These are phyloP conservation scores for Scalopus aquaticus DNA, from an alignment of 2,113 vertebrate genomes.

Conservation along the genomic window DNA sequence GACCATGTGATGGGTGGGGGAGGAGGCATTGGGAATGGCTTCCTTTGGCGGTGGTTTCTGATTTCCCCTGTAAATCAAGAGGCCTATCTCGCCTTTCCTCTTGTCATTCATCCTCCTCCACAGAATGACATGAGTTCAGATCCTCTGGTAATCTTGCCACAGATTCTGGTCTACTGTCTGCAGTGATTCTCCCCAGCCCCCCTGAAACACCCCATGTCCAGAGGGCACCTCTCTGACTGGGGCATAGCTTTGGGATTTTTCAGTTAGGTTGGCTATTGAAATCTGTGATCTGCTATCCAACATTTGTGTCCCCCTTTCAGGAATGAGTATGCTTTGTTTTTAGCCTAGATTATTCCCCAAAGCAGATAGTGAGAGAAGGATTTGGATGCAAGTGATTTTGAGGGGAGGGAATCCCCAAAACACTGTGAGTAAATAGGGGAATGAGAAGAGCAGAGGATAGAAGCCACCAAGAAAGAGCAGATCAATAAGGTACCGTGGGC, in stretches of 20 bases:
- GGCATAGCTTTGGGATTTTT: not conserved
- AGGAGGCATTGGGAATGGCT: not conserved
- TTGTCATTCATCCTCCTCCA: not conserved
- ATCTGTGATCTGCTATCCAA: not conserved
- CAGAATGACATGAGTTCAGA: not conserved
- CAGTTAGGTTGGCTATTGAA: accelerated
- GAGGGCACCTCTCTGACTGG: not conserved
- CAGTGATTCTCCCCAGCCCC: not conserved
- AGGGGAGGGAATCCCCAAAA: not conserved
- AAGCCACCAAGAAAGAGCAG: not conserved
- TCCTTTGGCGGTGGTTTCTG: not conserved
- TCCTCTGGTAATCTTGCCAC: not conserved
- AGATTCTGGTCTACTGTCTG: too few relatives aligned
- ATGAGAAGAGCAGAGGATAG: not conserved
- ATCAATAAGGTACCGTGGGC: not conserved
- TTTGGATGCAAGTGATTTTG: not conserved
- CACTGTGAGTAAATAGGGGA: not conserved
- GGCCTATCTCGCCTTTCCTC: not conserved
- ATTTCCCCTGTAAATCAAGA: not conserved
- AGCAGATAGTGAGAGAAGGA: not conserved
- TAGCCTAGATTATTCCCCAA: not conserved
- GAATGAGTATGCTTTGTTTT: not conserved
- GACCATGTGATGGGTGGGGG: accelerated
- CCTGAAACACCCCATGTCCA: not conserved
- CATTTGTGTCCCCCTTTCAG: not conserved